Evolutionary conservation across 2,888 invertebrate species (phyloP).

Genomic region (Agonopterix subpropinquella): DNA sequence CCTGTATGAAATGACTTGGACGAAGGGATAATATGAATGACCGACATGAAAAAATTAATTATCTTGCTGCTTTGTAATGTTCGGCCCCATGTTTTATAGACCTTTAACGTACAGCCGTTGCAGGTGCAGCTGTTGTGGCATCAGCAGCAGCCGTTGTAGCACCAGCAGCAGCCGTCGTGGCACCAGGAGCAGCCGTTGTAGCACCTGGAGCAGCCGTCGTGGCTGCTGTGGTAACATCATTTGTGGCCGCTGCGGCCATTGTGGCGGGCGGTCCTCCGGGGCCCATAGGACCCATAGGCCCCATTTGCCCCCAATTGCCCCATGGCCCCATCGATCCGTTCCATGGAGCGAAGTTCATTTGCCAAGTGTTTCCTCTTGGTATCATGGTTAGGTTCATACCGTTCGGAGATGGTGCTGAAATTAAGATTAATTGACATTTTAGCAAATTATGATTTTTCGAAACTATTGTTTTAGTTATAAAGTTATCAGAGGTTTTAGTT

Average conservation of each 20-base stretch:
- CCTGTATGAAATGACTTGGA: no score
- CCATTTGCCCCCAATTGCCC: neutral
- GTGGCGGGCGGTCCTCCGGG: neutral
- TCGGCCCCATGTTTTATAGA: neutral
- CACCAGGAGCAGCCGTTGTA: constrained; percentile 14
- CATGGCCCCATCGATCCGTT: neutral
- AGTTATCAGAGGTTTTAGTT: no score
- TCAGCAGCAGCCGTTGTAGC: constrained; percentile 11
- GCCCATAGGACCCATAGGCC: neutral
- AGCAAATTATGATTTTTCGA: no score
- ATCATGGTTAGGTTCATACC: constrained; percentile 33
- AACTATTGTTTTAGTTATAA: no score
- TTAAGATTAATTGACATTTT: neutral
- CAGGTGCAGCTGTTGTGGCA: constrained; percentile 13
- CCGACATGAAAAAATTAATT: no score
- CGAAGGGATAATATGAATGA: no score
- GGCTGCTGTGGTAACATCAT: constrained; percentile 1
- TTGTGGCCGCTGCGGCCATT: neutral
- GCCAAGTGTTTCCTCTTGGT: constrained; percentile 18
- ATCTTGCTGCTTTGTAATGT: neutral
- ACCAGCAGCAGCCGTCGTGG: constrained; percentile 15
- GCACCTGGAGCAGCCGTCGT: constrained; percentile 11
- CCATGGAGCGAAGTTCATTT: constrained; percentile 24
- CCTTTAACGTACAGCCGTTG: constrained; percentile 9
- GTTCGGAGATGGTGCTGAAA: constrained; percentile 25